A percentile compares a stretch with the other conserved stretches of the same genome.
Conservation (phyloP, 1,140 invertebrate species). For the Apis cerana region DNA sequence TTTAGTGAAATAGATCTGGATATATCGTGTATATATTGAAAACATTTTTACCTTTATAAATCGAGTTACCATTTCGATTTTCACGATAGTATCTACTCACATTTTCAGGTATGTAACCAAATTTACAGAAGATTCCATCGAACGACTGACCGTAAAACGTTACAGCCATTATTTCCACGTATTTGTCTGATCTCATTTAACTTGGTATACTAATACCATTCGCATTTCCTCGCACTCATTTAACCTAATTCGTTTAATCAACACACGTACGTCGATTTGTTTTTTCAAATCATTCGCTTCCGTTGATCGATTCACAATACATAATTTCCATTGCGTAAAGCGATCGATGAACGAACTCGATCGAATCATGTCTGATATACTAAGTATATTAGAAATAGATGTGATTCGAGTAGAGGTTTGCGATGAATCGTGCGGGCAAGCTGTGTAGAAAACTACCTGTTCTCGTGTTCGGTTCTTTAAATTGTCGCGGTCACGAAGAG, state of each 20-base stretch:
- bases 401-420: not conserved
- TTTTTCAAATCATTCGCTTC: not conserved
- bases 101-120: not conserved
- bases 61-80: not conserved
- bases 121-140: not conserved
- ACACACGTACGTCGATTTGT: not conserved
- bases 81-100: not conserved
- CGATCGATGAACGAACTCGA: not conserved
- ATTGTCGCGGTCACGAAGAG: not conserved
- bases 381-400: no score
- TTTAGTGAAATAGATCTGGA: not conserved
- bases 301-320: not conserved
- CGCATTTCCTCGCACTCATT: not conserved
- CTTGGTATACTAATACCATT: not conserved
- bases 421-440: not conserved
- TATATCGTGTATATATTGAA: not conserved
- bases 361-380: not conserved
- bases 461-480: constrained; percentile 18
- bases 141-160: constrained; percentile 9
- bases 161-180: not conserved
- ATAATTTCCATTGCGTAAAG: not conserved
- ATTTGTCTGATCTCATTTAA: not conserved
- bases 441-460: constrained; percentile 9
- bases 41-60: not conserved
- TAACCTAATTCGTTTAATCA: no score